Base-by-base conservation (phyloP, 2,888 invertebrate genomes). In the Eupithecia pulchellata region DNA sequence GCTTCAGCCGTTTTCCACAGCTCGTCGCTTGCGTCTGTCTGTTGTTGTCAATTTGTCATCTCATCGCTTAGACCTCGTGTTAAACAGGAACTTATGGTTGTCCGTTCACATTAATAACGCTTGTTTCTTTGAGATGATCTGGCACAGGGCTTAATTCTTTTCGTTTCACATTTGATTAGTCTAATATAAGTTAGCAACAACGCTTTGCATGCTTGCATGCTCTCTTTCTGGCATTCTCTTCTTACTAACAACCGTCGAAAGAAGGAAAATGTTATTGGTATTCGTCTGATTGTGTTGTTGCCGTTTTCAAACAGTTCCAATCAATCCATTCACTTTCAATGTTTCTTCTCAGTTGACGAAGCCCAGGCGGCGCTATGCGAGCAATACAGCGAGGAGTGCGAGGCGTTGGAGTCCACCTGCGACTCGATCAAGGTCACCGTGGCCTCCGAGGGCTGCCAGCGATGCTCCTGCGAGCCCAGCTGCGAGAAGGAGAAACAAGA, bases 371-470 rank as follows among this genome's bases (percentile, higher is more conserved):
- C 80, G 0, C 91, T 91, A 62, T 97, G 97, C 82, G 93, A 94
- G 66, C 88, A 86, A 47, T 95, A 95, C 79, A 92, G 91, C 60
- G 95, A 95, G 29, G 95, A 97, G 81, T 97, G 97, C 82, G 87
- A 88, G 0, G 17, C 39, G 2, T 57, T 76, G n/a, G 87, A 89
- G 0, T 84, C 97, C 20, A 95, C 95, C 14, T 98, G 98, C 88
- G 95, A 96, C 82, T 95, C 96, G 34, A 97, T 98, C 82, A 95
- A 95, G 69, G 93, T 95, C 65, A 97, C 84, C 47, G 81, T 82
- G 71, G 83, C 84, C 1, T 73, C 79, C 2, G 85, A 79, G 57
- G 96, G 96, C 57, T 98, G 98, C 87, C 95, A 95, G 75, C 94
- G 95, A 47, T 98, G 98, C 88, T 39, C 82, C 42, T 92, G 91